These are phyloP conservation scores for Zosterops japonicus DNA, from an alignment of 2,113 vertebrate species.

Conservation along the genomic window DNA sequence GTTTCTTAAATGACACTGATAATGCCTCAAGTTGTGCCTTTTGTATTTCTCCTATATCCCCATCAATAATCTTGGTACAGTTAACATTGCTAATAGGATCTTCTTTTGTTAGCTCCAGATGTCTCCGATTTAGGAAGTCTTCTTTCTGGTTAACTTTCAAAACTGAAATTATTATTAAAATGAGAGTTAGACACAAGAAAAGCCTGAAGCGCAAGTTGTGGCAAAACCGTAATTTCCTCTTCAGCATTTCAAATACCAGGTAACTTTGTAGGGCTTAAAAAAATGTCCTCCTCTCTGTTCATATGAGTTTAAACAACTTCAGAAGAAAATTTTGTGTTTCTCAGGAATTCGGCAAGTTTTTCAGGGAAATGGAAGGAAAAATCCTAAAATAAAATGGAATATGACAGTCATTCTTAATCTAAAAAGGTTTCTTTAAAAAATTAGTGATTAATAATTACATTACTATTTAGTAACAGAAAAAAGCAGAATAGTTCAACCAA, in stretches of 20 bases:
- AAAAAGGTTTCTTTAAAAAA: background rate
- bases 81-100: constrained; percentile 71
- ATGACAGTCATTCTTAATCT: background rate
- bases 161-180: constrained; percentile 56
- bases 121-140: constrained; percentile 39
- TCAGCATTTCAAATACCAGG: constrained; percentile 68
- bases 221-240: constrained; percentile 81
- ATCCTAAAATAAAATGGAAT: constrained; percentile 23
- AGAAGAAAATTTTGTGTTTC: background rate
- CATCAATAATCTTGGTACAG: constrained; percentile 81
- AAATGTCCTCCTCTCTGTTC: background rate
- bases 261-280: background rate
- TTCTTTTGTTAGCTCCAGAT: constrained; percentile 74
- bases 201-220: constrained; percentile 53
- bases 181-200: constrained; percentile 57
- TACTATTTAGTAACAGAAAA: background rate
- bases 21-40: constrained; percentile 76
- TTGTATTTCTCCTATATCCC: constrained; percentile 78
- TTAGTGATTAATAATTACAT: background rate
- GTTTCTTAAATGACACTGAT: constrained; percentile 72
- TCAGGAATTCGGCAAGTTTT: background rate
- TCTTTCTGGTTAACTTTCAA: constrained; percentile 74
- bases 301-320: background rate
- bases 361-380: background rate
- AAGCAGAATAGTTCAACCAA: background rate